Conservation (phyloP, 1,140 invertebrate species). For the Meloidogyne floridensis region DNA sequence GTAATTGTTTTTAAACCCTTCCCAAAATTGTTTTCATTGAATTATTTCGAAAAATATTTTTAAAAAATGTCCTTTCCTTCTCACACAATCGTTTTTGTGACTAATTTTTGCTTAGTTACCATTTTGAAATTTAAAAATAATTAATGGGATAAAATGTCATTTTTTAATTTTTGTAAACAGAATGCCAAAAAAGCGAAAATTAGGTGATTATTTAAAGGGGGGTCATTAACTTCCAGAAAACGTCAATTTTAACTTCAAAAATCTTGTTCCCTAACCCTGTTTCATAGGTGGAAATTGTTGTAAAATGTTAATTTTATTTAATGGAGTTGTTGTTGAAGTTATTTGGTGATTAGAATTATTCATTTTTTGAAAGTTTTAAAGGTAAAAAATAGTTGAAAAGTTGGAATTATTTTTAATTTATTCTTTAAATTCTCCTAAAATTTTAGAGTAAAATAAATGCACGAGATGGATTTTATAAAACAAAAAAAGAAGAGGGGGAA, state of each 20-base stretch:
- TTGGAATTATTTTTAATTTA: too few relatives aligned
- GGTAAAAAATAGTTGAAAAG: too few relatives aligned
- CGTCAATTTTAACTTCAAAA: background rate
- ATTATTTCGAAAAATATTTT: too few relatives aligned
- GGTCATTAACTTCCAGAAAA: background rate
- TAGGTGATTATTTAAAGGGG: background rate
- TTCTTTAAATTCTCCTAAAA: too few relatives aligned
- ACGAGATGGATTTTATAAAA: too few relatives aligned
- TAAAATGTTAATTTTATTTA: background rate
- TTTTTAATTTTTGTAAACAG: background rate
- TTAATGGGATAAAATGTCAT: background rate
- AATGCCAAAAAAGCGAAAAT: background rate
- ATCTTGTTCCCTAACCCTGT: background rate
- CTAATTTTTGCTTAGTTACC: background rate
- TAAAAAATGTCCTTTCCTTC: too few relatives aligned
- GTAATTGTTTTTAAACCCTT: too few relatives aligned
- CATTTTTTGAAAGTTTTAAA: background rate
- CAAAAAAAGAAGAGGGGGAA: too few relatives aligned
- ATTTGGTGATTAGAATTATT: background rate
- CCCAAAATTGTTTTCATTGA: too few relatives aligned
- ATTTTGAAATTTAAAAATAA: background rate
- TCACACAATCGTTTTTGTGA: too few relatives aligned
- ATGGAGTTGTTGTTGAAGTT: background rate
- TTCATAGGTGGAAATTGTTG: background rate
- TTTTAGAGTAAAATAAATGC: too few relatives aligned